Evolutionary conservation across 2,113 vertebrate species (phyloP).

Genomic region (Labrus mixtus): DNA sequence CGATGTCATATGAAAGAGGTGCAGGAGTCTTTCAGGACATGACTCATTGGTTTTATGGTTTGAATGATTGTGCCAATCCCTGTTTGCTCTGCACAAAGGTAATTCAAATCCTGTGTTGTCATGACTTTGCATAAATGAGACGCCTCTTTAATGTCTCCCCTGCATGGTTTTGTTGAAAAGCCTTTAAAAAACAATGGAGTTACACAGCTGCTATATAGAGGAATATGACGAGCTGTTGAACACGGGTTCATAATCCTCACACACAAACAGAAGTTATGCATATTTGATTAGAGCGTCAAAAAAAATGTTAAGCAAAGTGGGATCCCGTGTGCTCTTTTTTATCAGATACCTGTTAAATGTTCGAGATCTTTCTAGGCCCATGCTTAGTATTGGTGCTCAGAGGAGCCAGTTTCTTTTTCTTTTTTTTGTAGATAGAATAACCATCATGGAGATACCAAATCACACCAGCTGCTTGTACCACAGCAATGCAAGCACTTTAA

Average conservation of each 20-base stretch:
- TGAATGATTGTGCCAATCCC: not conserved
- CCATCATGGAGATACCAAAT: not conserved
- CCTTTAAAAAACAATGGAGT: not conserved
- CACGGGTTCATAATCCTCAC: no score
- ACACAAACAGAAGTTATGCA: no score
- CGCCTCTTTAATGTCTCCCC: not conserved
- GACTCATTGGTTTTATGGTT: not conserved
- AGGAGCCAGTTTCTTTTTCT: not conserved
- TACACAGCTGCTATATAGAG: no score
- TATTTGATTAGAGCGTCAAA: not conserved
- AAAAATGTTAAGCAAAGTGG: not conserved
- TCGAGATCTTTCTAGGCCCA: not conserved
- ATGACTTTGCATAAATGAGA: conserved; percentile 31
- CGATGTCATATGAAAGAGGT: not conserved
- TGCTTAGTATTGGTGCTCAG: not conserved
- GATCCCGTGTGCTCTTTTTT: no score
- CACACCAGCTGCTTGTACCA: not conserved
- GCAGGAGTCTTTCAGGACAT: not conserved
- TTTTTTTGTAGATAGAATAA: not conserved
- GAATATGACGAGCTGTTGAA: not conserved
- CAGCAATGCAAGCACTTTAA: not conserved
- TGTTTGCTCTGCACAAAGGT: conserved; percentile 1
- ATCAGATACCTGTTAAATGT: not conserved
- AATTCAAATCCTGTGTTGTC: not conserved
- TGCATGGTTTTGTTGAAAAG: not conserved